These are phyloP conservation scores for Coenonympha arcania DNA, from an alignment of 2,888 invertebrate species.

Conservation along the genomic window DNA sequence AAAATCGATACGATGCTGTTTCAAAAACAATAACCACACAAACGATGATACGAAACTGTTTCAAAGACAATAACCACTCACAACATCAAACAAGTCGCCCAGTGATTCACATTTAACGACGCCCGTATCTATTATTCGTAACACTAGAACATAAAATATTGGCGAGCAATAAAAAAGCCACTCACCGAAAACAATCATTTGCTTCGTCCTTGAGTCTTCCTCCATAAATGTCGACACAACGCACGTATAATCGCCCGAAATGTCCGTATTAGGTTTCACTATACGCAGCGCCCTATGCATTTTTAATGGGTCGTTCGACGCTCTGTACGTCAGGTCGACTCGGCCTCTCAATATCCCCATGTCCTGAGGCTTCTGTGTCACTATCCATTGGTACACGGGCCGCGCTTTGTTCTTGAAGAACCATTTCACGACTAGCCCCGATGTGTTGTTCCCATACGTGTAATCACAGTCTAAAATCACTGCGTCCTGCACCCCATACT, in stretches of 20 bases:
- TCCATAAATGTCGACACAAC: constrained; percentile 80
- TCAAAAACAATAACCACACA: background rate
- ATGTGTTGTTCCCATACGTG: constrained; percentile 74
- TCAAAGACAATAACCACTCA: background rate
- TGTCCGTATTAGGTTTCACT: constrained; percentile 79
- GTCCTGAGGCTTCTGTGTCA: constrained; percentile 77
- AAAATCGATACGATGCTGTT: no score
- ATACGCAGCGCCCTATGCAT: constrained; percentile 83
- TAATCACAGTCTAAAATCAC: constrained; percentile 84
- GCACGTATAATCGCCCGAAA: constrained; percentile 83
- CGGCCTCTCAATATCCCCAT: constrained; percentile 72
- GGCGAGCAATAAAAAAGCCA: constrained; percentile 27
- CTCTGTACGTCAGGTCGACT: constrained; percentile 78
- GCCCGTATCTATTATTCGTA: background rate
- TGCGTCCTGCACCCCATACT: constrained; percentile 75
- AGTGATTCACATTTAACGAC: background rate
- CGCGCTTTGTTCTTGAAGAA: constrained; percentile 78
- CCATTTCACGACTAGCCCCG: constrained; percentile 84
- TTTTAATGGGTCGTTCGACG: constrained; percentile 78
- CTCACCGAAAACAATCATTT: constrained; percentile 80
- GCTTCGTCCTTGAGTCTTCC: constrained; percentile 78
- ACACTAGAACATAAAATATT: constrained; percentile 15
- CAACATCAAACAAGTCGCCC: background rate
- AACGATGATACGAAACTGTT: no score
- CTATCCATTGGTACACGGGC: constrained; percentile 86